Evolutionary conservation across 1,140 invertebrate species (phyloP), one percentile per base, ranked within the genome.

Genomic region (Campodea augens): DNA sequence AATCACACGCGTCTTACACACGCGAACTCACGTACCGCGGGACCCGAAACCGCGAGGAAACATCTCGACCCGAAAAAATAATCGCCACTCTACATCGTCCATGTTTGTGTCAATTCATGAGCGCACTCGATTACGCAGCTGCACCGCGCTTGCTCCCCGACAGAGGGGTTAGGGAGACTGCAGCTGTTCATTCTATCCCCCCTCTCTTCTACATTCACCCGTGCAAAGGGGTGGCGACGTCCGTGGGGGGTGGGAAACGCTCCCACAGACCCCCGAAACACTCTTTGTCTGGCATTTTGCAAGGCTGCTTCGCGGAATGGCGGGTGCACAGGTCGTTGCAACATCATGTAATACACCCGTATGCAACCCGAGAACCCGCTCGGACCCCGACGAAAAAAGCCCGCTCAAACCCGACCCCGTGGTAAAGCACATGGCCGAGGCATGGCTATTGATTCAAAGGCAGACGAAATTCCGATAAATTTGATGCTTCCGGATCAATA

Each of bases 381-480:
- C n/a, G n/a, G n/a, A n/a, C n/a, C n/a, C n/a, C n/a, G n/a, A n/a
- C n/a, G n/a, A n/a, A n/a, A n/a, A n/a, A 10, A 32, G 7, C 27
- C 27, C 27, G 27, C 27, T 15, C 7, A 10, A 32, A 15, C 27
- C 27, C 27, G 27, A 32, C 27, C 15, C 27, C 32, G 37, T 29
- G 24, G 27, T 13, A 38, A 36, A 49, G 50, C 50, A 51, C 50
- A 51, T 51, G 50, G 50, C 50, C 41, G 38, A 46, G 40, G 47
- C 47, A 45, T 49, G 50, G 47, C 36, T 51, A 51, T 51, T 51
- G 50, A 51, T 51, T 38, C 44, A n/a, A 48, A 21, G 43, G 53
- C 38, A 46, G 49, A 48, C 49, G 53, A 43, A 51, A 49, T 47
- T 49, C 47, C 51, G 45, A 54, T 52, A 51, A 50, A 47, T 50